Evolutionary conservation across 2,888 invertebrate genomes (phyloP).

Genomic region (Argynnis bischoffii): DNA sequence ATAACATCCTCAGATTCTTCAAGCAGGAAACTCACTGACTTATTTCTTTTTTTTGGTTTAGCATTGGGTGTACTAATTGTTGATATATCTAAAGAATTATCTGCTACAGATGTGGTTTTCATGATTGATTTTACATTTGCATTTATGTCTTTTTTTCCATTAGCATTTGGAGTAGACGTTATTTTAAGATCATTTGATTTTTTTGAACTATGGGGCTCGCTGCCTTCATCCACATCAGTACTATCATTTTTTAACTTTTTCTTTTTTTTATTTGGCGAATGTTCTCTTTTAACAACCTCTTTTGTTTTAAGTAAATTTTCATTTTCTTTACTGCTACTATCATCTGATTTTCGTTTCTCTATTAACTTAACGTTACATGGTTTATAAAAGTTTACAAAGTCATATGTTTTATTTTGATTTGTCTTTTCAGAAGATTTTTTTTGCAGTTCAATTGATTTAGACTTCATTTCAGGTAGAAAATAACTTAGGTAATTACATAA

Average conservation of each 20-base stretch:
- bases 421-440: constrained; percentile 42
- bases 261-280: constrained; percentile 49
- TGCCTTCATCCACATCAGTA: constrained; percentile 52
- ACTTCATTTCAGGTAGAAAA: constrained; percentile 50
- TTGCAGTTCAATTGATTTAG: constrained; percentile 53
- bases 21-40: constrained; percentile 71
- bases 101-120: constrained; percentile 48
- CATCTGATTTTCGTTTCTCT: constrained; percentile 44
- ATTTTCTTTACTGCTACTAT: constrained; percentile 42
- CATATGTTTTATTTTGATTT: constrained; percentile 53
- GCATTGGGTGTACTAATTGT: constrained; percentile 36
- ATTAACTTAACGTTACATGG: constrained; percentile 48
- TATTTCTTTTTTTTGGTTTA: constrained; percentile 68
- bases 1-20: constrained; percentile 62
- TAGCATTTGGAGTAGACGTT: constrained; percentile 55
- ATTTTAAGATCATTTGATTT: constrained; percentile 45
- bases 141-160: constrained; percentile 36
- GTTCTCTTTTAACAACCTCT: constrained; percentile 45
- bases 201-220: constrained; percentile 39
- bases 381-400: constrained; percentile 64
- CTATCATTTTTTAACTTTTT: constrained; percentile 49
- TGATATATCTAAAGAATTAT: constrained; percentile 46
- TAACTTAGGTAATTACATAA: neutral
- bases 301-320: constrained; percentile 40
- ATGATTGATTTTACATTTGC: constrained; percentile 61